Evolutionary conservation across 2,113 vertebrate species (phyloP).

Genomic region (Solenodon paradoxus): DNA sequence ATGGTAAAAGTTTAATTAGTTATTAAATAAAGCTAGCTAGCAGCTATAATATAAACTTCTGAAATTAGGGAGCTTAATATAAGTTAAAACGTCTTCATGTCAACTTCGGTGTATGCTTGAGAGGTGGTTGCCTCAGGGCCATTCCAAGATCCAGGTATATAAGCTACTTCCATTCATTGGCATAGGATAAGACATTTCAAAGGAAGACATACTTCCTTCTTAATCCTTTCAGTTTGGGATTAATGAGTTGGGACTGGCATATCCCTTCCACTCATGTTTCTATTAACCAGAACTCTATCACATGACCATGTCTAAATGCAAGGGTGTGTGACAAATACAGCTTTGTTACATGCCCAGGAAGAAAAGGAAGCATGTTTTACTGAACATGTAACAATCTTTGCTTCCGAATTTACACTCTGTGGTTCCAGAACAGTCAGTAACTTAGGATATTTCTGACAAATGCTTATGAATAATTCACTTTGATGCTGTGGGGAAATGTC

Average conservation of each 20-base stretch:
- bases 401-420: slow-evolving; percentile 46
- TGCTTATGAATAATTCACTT: slow-evolving; percentile 74
- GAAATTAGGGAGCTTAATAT: neutral
- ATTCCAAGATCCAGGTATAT: neutral
- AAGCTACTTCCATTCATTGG: neutral
- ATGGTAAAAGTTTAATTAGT: neutral
- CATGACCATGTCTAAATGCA: neutral
- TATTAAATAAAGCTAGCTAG: neutral
- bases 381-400: slow-evolving; percentile 27
- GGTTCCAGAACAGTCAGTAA: slow-evolving; percentile 67
- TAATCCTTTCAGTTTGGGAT: neutral
- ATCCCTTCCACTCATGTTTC: neutral
- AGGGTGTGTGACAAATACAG: neutral
- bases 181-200: neutral
- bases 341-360: neutral
- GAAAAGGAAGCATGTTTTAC: slow-evolving; percentile 40
- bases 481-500: slow-evolving; percentile 61
- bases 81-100: neutral
- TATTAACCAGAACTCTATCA: neutral
- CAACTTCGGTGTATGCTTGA: neutral
- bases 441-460: slow-evolving; percentile 72
- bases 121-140: neutral
- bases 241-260: no score
- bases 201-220: neutral
- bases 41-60: neutral